Percentiles rank a stretch among this genome's conserved stretches.
These are phyloP conservation scores for Netelia virgata DNA, from an alignment of 2,888 invertebrate species.

Conservation along the genomic window DNA sequence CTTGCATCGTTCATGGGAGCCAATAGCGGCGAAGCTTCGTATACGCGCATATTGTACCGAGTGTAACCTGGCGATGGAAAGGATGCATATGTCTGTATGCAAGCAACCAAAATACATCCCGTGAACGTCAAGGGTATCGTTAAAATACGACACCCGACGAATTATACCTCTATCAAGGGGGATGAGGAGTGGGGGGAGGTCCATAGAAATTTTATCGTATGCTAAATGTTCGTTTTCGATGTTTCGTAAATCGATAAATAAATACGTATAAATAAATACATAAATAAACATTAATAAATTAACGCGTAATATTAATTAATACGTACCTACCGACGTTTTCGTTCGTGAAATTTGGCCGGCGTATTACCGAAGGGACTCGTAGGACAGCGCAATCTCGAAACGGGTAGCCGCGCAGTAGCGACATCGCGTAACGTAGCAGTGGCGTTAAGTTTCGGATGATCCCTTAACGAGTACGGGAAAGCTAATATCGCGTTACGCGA, in stretches of 20 bases:
- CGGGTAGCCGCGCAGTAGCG: conserved; percentile 34
- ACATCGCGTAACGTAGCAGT: conserved; percentile 36
- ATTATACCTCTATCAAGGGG: not conserved
- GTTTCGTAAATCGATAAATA: not conserved
- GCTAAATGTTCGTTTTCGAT: not conserved
- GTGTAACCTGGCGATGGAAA: conserved; percentile 6
- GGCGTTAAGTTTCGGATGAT: conserved; percentile 70
- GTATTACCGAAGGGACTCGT: not conserved
- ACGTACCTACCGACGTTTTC: too few relatives aligned
- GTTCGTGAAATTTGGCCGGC: not conserved
- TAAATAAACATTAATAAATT: not conserved
- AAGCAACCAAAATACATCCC: conserved; percentile 20
- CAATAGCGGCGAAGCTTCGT: conserved; percentile 45
- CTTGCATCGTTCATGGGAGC: conserved; percentile 55
- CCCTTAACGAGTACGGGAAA: conserved; percentile 65
- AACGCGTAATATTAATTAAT: not conserved
- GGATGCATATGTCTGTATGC: conserved; percentile 15
- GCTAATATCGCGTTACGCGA: conserved; percentile 65
- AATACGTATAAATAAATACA: not conserved
- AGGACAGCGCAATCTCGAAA: conserved; percentile 42
- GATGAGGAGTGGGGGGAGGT: too few relatives aligned
- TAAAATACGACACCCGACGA: conserved; percentile 36
- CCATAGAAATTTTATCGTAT: not conserved
- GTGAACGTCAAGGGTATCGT: conserved; percentile 42
- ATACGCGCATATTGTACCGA: not conserved